These are phyloP conservation scores for Xiphophorus birchmanni DNA, from an alignment of 2,797 vertebrate species.

Conservation along the genomic window DNA sequence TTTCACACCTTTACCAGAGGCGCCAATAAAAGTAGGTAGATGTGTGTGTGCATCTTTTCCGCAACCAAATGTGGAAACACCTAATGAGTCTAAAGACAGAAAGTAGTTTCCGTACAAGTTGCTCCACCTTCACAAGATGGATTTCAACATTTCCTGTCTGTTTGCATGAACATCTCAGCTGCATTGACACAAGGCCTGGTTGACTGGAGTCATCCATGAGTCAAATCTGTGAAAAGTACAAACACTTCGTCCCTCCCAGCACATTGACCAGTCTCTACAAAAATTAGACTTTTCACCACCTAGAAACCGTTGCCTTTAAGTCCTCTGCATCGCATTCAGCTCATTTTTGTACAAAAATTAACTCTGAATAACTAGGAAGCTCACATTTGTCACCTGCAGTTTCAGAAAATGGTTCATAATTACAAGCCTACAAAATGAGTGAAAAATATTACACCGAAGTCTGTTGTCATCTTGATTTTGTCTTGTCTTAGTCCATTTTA, in stretches of 20 bases:
- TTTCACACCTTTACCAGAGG: background rate
- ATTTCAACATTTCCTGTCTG: slow-evolving; percentile 62
- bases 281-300: background rate
- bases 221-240: background rate
- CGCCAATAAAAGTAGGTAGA: background rate
- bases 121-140: slow-evolving; percentile 55
- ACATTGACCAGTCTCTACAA: background rate
- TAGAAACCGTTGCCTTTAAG: background rate
- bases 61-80: slow-evolving; percentile 28
- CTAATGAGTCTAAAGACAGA: slow-evolving; percentile 30
- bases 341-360: background rate
- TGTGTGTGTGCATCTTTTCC: slow-evolving; percentile 15
- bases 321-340: background rate
- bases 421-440: background rate
- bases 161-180: background rate
- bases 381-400: background rate
- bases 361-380: too few species aligned
- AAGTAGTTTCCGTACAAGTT: slow-evolving; percentile 63
- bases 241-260: background rate
- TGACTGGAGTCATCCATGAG: background rate
- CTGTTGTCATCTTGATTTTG: background rate
- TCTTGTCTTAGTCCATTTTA: background rate
- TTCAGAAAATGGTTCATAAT: background rate
- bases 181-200: background rate
- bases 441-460: background rate